Conservation (phyloP, 2,888 invertebrate species). For the Drosophila greeni region DNA sequence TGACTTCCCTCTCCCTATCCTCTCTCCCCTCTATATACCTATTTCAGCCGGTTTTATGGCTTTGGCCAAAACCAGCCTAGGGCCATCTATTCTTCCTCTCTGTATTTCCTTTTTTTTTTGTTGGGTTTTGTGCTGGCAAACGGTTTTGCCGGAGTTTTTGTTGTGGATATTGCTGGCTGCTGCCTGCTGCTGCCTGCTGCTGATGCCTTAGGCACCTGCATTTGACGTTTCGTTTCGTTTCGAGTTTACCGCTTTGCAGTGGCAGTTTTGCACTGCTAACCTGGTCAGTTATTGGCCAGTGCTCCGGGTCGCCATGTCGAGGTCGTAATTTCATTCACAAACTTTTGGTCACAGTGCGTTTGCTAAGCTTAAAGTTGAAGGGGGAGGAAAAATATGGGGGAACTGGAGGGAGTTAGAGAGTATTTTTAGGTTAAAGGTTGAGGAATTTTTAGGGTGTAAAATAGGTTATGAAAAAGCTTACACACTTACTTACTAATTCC, state of each 20-base stretch:
- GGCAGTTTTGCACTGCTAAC: slow-evolving; percentile 42
- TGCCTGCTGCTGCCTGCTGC: not conserved
- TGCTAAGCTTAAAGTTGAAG: slow-evolving; percentile 13
- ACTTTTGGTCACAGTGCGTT: slow-evolving; percentile 19
- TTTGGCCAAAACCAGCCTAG: slow-evolving; percentile 59
- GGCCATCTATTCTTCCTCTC: slow-evolving; percentile 48
- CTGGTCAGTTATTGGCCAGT: slow-evolving; percentile 39
- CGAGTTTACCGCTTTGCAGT: slow-evolving; percentile 53
- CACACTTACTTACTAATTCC: not conserved
- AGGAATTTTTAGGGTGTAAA: not conserved
- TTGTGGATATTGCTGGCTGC: slow-evolving; percentile 34
- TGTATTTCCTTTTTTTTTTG: slow-evolving; percentile 4
- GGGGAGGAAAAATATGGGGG: not conserved
- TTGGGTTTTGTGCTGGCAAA: slow-evolving; percentile 38
- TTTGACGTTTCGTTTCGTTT: slow-evolving; percentile 61
- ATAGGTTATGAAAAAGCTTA: not conserved
- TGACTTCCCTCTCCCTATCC: not conserved
- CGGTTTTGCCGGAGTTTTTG: slow-evolving; percentile 30
- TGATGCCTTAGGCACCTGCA: slow-evolving; percentile 58
- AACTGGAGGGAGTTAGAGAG: not conserved
- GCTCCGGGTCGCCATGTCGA: slow-evolving; percentile 6
- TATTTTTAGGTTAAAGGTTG: not conserved
- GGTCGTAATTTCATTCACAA: slow-evolving; percentile 43
- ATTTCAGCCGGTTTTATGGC: slow-evolving; percentile 63
- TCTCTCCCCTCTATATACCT: slow-evolving; percentile 7